These are phyloP conservation scores for Drosophila sturtevanti DNA, from an alignment of 1,140 invertebrate genomes.

Conservation along the genomic window DNA sequence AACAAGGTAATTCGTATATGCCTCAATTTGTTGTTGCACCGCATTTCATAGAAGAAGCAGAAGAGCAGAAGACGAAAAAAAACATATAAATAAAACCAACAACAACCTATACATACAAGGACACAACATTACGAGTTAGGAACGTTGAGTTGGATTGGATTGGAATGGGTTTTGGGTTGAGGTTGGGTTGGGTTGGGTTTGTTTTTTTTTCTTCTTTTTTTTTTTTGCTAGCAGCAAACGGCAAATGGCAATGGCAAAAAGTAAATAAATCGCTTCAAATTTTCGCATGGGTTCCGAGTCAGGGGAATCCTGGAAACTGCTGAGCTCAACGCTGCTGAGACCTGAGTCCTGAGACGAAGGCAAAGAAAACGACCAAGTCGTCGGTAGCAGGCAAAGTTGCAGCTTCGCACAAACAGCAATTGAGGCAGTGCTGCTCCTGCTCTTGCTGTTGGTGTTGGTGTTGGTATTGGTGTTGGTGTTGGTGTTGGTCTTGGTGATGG, in stretches of 20 bases:
- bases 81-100: constrained; percentile 11
- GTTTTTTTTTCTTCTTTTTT: background rate
- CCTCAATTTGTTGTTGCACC: constrained; percentile 73
- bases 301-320: constrained; percentile 64
- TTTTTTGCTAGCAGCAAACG: constrained; percentile 39
- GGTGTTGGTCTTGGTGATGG: background rate
- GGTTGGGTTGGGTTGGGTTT: background rate
- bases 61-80: constrained; percentile 6
- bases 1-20: constrained; percentile 66
- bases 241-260: constrained; percentile 75
- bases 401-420: constrained; percentile 17
- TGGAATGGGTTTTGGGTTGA: background rate
- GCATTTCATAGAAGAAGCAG: constrained; percentile 43
- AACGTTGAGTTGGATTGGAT: constrained; percentile 9
- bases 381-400: constrained; percentile 49
- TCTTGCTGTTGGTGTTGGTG: constrained; percentile 19
- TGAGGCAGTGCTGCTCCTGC: background rate
- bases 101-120: constrained; percentile 3
- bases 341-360: constrained; percentile 22
- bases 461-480: constrained; percentile 6
- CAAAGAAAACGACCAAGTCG: constrained; percentile 11
- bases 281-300: constrained; percentile 73
- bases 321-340: constrained; percentile 61
- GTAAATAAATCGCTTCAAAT: constrained; percentile 80
- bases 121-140: constrained; percentile 6